Conservation (phyloP, 2,113 vertebrate genomes). For the Colossoma macropomum region DNA sequence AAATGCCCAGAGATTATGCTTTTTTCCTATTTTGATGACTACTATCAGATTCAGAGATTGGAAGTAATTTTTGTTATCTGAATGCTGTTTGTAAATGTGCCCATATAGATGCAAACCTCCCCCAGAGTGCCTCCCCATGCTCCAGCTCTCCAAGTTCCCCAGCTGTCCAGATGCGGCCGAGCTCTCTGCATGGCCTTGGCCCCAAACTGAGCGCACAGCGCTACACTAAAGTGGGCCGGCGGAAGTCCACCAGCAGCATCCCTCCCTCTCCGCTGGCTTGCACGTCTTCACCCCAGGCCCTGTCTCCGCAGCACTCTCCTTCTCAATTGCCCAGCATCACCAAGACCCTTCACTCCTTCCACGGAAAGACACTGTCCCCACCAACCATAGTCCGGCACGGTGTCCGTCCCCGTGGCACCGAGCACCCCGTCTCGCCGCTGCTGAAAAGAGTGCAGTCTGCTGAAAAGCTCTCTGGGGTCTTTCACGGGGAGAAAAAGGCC, state of each 20-base stretch:
- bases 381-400: conserved; percentile 85
- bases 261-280: conserved; percentile 94
- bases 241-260: conserved; percentile 97
- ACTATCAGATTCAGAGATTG: no score
- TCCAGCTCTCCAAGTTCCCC: conserved; percentile 94
- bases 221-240: conserved; percentile 86
- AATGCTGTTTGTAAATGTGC: background rate
- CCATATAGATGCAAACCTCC: conserved; percentile 81
- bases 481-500: conserved; percentile 79
- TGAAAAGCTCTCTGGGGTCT: conserved; percentile 83
- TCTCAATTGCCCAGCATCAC: conserved; percentile 83
- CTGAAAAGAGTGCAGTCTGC: conserved; percentile 92
- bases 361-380: conserved; percentile 86
- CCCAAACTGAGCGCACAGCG: conserved; percentile 89
- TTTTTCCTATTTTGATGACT: no score
- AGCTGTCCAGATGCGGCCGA: conserved; percentile 90
- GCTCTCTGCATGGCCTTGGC: conserved; percentile 90
- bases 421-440: conserved; percentile 86
- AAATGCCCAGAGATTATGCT: no score
- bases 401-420: conserved; percentile 81
- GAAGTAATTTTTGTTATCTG: background rate
- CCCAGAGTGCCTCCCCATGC: conserved; percentile 89
- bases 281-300: conserved; percentile 82
- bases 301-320: conserved; percentile 88
- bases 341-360: conserved; percentile 82